These are phyloP conservation scores for Mythimna impura DNA, from an alignment of 2,888 invertebrate genomes.

Conservation along the genomic window DNA sequence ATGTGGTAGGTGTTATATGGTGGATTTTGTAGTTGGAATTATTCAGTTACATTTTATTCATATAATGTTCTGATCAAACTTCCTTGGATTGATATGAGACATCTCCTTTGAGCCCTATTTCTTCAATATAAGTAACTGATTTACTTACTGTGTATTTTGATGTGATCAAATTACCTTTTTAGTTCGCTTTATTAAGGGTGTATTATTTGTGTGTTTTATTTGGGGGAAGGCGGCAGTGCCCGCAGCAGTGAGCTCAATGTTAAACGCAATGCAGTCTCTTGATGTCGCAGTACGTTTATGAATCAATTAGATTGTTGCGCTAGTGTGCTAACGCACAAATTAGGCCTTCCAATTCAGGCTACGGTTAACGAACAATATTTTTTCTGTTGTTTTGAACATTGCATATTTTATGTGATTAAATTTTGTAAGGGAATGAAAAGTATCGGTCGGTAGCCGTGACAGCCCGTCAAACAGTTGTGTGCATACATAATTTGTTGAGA, in stretches of 20 bases:
- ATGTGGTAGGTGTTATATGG: slow-evolving; percentile 40
- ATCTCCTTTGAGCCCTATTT: slow-evolving; percentile 62
- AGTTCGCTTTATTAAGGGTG: slow-evolving; percentile 79
- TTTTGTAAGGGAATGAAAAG: slow-evolving; percentile 42
- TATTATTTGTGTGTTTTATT: slow-evolving; percentile 88
- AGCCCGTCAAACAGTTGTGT: slow-evolving; percentile 80
- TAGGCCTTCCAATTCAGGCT: slow-evolving; percentile 79
- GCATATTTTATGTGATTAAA: slow-evolving; percentile 33
- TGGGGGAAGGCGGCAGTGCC: slow-evolving; percentile 93
- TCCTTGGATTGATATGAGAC: slow-evolving; percentile 56
- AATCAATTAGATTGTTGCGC: slow-evolving; percentile 88
- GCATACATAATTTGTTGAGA: slow-evolving; percentile 78
- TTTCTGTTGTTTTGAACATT: slow-evolving; percentile 46
- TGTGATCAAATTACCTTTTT: slow-evolving; percentile 59
- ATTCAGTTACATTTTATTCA: slow-evolving; percentile 30
- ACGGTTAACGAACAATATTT: slow-evolving; percentile 84
- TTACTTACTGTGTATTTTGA: slow-evolving; percentile 58
- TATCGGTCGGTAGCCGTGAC: slow-evolving; percentile 83
- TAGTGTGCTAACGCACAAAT: slow-evolving; percentile 89
- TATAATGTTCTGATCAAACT: slow-evolving; percentile 34
- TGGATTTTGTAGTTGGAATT: slow-evolving; percentile 41
- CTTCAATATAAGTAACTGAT: slow-evolving; percentile 50
- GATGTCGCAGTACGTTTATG: slow-evolving; percentile 90
- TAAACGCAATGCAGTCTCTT: slow-evolving; percentile 93
- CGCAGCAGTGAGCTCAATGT: slow-evolving; percentile 94